Conservation (phyloP, 2,113 vertebrate species). For the Rostratula benghalensis region DNA sequence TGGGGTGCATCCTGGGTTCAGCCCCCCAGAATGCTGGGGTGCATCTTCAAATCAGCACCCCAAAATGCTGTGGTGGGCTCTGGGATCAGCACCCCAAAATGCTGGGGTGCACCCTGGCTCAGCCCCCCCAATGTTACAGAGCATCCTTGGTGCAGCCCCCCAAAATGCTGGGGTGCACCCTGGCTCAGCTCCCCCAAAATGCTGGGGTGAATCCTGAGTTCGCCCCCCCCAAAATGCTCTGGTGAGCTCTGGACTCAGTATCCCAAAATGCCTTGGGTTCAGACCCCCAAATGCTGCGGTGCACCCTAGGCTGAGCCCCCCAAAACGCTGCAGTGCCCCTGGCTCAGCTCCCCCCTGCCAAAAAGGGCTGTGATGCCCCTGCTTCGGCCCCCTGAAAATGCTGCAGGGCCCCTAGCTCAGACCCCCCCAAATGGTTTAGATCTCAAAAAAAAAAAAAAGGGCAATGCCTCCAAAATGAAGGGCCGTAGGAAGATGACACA, state of each 20-base stretch:
- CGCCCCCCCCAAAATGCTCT: neutral
- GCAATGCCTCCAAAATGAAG: rapidly evolving
- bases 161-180: rapidly evolving
- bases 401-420: no score
- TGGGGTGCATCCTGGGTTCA: no score
- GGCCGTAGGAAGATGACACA: rapidly evolving
- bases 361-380: neutral
- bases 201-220: rapidly evolving
- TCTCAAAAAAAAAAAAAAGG: no score
- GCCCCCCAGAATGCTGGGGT: no score
- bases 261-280: neutral
- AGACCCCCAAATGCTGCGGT: neutral
- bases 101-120: rapidly evolving
- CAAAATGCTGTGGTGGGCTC: no score
- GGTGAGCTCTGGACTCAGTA: no score
- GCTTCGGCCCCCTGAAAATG: neutral
- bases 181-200: neutral
- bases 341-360: neutral
- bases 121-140: neutral
- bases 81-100: no score
- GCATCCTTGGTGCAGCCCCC: neutral
- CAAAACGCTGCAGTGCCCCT: no score
- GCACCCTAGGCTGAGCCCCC: no score
- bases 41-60: no score
- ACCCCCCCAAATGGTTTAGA: no score